Evolutionary conservation across 2,797 vertebrate species (phyloP).

Genomic region (Cheirogaleus major): DNA sequence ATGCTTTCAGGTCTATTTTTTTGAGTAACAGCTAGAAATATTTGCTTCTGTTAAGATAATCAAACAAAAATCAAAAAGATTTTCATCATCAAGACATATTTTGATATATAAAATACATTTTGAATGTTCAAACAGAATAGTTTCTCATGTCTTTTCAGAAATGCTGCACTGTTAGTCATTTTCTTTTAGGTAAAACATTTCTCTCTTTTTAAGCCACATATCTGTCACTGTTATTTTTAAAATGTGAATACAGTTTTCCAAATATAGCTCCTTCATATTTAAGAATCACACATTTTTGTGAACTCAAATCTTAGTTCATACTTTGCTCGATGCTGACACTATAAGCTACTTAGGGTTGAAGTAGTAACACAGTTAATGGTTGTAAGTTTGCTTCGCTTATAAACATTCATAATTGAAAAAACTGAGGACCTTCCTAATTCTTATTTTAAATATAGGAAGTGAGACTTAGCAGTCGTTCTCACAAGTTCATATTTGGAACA

Average conservation of each 20-base stretch:
- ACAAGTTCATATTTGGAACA: background rate
- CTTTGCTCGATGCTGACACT: background rate
- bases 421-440: background rate
- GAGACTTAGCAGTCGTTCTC: background rate
- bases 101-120: constrained; percentile 1
- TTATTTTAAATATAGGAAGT: background rate
- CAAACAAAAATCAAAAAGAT: background rate
- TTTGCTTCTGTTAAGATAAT: background rate
- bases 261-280: background rate
- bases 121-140: background rate
- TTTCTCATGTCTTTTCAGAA: background rate
- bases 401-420: background rate
- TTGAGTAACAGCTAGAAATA: background rate
- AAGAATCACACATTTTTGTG: background rate
- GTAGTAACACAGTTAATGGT: background rate
- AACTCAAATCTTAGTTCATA: background rate
- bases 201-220: background rate
- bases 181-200: background rate
- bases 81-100: background rate
- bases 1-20: background rate
- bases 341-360: background rate
- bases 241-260: background rate
- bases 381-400: background rate
- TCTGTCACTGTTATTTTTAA: constrained; percentile 8
- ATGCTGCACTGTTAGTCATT: background rate